Evolutionary conservation across 2,113 vertebrate species (phyloP).

Genomic region (Panthera tigris): DNA sequence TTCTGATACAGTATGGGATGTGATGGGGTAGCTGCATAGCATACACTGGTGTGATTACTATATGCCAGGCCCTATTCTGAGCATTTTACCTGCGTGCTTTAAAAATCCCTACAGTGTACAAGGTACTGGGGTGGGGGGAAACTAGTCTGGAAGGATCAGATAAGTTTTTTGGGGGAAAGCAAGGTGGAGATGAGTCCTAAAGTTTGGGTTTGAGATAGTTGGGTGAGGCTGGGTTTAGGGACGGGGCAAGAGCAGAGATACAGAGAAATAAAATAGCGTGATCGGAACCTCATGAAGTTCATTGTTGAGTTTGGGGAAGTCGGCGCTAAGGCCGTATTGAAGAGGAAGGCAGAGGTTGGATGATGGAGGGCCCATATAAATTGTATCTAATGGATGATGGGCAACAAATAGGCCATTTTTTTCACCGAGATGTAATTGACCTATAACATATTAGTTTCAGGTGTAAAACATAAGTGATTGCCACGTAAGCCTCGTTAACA

Average conservation of each 20-base stretch:
- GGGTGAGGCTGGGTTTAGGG: neutral
- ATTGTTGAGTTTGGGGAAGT: neutral
- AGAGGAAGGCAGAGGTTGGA: neutral
- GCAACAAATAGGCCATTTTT: neutral
- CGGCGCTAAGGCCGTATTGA: neutral
- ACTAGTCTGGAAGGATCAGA: neutral
- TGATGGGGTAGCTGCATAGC: neutral
- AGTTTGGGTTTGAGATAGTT: neutral
- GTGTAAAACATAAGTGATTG: neutral
- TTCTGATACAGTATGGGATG: neutral
- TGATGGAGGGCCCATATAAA: neutral
- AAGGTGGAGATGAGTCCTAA: neutral
- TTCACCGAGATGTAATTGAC: neutral
- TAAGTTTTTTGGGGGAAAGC: neutral
- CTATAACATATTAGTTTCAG: neutral
- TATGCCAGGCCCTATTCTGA: neutral
- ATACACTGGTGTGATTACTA: neutral
- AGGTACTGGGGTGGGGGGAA: neutral
- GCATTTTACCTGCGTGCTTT: neutral
- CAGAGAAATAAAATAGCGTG: neutral
- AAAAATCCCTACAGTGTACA: neutral
- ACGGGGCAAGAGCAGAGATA: neutral
- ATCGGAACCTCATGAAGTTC: neutral
- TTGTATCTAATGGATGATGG: neutral
- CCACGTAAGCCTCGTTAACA: neutral